Base-by-base conservation (phyloP, 2,888 invertebrate genomes). In the Tribolium freemani region DNA sequence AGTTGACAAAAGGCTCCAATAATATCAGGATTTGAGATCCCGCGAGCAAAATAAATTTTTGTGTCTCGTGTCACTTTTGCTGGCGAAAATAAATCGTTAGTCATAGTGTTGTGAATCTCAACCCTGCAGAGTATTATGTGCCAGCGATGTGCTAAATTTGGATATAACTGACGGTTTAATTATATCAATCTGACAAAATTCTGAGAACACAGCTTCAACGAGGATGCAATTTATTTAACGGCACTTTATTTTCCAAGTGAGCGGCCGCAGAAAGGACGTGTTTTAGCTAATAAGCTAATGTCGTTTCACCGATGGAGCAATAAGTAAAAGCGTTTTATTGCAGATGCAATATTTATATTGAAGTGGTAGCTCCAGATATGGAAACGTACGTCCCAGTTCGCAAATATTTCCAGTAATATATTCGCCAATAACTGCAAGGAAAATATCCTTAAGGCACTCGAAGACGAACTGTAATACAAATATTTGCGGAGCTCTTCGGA, bases 401-500 rank as follows among this genome's bases (percentile, higher is more conserved):
- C 58, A 57, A 68, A 68, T 51, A 69, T 50, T 58, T 60, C 16
- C 6, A 21, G 20, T 64, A 48, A 60, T 48, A 60, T 60, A 60
- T 48, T 48, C 54, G 1, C 56, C 67, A 67, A 67, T 67, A 67
- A 56, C 67, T 56, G 48, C 26, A 46, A 46, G 56, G 54, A 48
- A 51, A 51, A 51, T 64, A 64, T 64, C 20, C 38, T 64, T 64
- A 53, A 44, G 64, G 53, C 64, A 44, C 20, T 60, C 21, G 48
- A 60, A 51, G 16, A 11, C 63, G 63, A 63, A 38, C 63, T 63
- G 60, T 60, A 69, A 60, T 60, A 60, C 54, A 69, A 69, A 54
- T 61, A 69, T 69, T 69, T 54, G 63, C 9, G 21, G 48, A 63
- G 63, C 46, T 45, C 56, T 46, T 10, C 10, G 48, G 57, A 45